Evolutionary conservation across 2,113 vertebrate genomes (phyloP).

Genomic region (Osmerus eperlanus): DNA sequence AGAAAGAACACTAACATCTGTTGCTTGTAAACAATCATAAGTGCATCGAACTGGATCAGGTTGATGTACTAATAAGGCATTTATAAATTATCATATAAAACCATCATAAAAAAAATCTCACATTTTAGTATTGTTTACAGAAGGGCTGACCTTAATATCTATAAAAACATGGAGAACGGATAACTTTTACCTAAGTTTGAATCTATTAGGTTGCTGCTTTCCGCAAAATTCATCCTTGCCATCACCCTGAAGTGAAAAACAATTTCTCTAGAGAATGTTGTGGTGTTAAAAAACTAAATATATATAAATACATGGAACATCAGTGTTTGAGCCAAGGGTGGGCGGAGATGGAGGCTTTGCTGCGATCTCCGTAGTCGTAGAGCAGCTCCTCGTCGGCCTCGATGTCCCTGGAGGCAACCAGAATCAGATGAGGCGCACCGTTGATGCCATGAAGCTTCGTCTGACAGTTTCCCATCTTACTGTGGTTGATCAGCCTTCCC

Average conservation of each 20-base stretch:
- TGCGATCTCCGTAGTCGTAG: conserved; percentile 94
- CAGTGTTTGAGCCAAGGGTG: conserved; percentile 92
- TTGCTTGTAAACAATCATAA: conserved; percentile 10
- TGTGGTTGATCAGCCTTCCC: conserved; percentile 92
- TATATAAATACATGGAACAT: conserved; percentile 16
- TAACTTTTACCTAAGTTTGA: neutral
- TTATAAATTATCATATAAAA: conserved; percentile 36
- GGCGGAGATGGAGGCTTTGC: conserved; percentile 84
- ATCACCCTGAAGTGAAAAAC: no score
- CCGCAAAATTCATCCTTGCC: neutral
- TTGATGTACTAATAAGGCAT: no score
- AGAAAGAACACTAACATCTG: neutral
- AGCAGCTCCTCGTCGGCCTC: conserved; percentile 86
- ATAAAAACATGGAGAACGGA: conserved; percentile 45
- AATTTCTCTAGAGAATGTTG: neutral
- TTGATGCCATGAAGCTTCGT: conserved; percentile 88
- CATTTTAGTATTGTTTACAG: conserved; percentile 55
- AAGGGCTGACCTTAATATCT: conserved; percentile 63
- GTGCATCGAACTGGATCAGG: conserved; percentile 23
- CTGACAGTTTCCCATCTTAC: conserved; percentile 92
- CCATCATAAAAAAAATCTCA: conserved; percentile 52
- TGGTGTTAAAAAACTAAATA: neutral
- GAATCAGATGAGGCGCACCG: conserved; percentile 87
- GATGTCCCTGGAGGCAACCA: conserved; percentile 89
- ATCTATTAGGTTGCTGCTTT: neutral